Conservation (phyloP, 2,888 invertebrate genomes). For the Leptopilina drosophilae region DNA sequence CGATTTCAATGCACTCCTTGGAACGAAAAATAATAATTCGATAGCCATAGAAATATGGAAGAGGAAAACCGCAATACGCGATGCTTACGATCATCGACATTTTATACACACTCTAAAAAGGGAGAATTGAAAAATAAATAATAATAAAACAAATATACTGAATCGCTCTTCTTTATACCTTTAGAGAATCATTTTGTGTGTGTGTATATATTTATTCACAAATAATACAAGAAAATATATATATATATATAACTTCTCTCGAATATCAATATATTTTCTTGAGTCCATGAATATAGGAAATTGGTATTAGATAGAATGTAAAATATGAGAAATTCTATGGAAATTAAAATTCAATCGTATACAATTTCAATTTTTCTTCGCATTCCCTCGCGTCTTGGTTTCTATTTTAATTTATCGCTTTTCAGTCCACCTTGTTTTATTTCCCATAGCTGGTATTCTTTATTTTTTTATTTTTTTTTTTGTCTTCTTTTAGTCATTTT, state of each 20-base stretch:
- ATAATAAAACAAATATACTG: no score
- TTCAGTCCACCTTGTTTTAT: not conserved
- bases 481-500: not conserved
- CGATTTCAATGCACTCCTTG: constrained; percentile 15
- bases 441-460: constrained; percentile 5
- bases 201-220: not conserved
- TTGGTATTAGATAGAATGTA: not conserved
- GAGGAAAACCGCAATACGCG: constrained; percentile 7
- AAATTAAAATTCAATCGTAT: constrained; percentile 22
- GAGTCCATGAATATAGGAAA: not conserved
- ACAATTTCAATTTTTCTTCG: constrained; percentile 7
- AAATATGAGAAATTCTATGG: constrained; percentile 1
- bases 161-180: not conserved
- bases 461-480: no score
- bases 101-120: constrained; percentile 25
- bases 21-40: constrained; percentile 27
- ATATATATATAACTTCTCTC: no score
- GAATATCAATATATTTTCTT: no score
- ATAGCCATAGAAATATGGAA: constrained; percentile 18
- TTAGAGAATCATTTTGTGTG: no score
- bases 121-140: not conserved
- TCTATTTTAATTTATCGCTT: not conserved
- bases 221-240: not conserved
- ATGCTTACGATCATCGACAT: not conserved
- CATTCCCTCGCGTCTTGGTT: constrained; percentile 19